A percentile compares a stretch with the other conserved stretches of the same genome.
phyloP scores from a whole-genome alignment of 2,888 invertebrate genomes.

The Synanthedon tipuliformis region DNA sequence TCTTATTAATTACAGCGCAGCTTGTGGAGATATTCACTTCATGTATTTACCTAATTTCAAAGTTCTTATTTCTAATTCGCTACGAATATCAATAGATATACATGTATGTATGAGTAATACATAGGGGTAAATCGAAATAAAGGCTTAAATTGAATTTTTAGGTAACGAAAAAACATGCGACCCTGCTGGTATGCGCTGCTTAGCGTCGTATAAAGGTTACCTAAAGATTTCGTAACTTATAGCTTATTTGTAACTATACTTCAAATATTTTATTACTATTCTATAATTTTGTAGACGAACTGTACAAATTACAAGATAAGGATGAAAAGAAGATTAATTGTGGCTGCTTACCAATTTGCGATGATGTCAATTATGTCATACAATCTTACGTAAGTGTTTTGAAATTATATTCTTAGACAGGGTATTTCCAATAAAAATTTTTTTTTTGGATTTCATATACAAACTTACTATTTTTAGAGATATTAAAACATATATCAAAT shows the following conservation, averaged over 20 bases:
- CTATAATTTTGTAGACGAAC: constrained; percentile 50
- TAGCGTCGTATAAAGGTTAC: constrained; percentile 68
- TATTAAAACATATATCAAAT: no score
- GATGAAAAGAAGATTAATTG: constrained; percentile 70
- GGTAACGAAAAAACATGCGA: constrained; percentile 72
- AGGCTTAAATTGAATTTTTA: constrained; percentile 18
- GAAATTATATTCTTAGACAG: not conserved
- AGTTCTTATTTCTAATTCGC: no score
- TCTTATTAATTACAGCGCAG: no score
- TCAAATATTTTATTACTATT: not conserved
- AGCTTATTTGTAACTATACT: not conserved
- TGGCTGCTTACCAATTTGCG: constrained; percentile 75
- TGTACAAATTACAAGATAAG: constrained; percentile 61
- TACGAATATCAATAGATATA: no score
- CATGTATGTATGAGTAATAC: no score
- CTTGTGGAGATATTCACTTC: no score
- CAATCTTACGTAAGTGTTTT: constrained; percentile 68
- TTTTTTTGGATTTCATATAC: no score
- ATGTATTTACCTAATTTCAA: no score
- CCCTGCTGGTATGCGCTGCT: constrained; percentile 72
- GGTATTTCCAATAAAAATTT: no score
- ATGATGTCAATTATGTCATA: constrained; percentile 76
- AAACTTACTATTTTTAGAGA: no score
- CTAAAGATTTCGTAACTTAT: constrained; percentile 26
- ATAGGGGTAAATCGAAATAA: not conserved